A percentile compares a stretch with the other conserved stretches of the same genome.
These are phyloP conservation scores for Entomobrya proxima DNA, from an alignment of 2,888 invertebrate species.

Conservation along the genomic window DNA sequence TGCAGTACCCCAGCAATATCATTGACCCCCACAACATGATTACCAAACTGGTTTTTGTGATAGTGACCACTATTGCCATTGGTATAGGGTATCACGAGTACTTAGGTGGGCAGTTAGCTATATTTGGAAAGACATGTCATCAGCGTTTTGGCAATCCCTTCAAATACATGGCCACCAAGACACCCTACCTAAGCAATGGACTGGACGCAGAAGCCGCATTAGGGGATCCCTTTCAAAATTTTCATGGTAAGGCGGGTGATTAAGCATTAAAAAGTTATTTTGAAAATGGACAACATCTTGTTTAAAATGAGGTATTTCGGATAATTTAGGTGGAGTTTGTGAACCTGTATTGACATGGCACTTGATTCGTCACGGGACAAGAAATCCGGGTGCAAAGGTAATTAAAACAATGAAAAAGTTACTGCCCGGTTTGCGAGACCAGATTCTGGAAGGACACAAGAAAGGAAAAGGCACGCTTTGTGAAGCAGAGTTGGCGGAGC, in stretches of 20 bases:
- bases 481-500: slow-evolving; percentile 78
- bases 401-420: slow-evolving; percentile 62
- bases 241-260: slow-evolving; percentile 51
- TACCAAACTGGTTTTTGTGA: slow-evolving; percentile 7
- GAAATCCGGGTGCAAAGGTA: slow-evolving; percentile 70
- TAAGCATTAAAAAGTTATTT: neutral
- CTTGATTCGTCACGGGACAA: slow-evolving; percentile 71
- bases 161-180: slow-evolving; percentile 64
- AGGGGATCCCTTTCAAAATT: slow-evolving; percentile 24
- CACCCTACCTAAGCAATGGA: slow-evolving; percentile 43
- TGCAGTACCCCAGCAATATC: no score
- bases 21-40: neutral
- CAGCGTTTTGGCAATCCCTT: slow-evolving; percentile 38
- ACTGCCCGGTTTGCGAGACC: slow-evolving; percentile 44
- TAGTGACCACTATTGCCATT: slow-evolving; percentile 36
- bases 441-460: slow-evolving; percentile 63
- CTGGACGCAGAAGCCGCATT: neutral
- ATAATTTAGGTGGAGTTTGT: slow-evolving; percentile 51
- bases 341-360: slow-evolving; percentile 67
- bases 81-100: slow-evolving; percentile 50
- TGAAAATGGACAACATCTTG: neutral
- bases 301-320: neutral
- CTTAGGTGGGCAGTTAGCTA: neutral
- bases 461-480: slow-evolving; percentile 73
- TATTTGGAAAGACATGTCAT: slow-evolving; percentile 49